Conservation (phyloP, 2,797 vertebrate genomes). For the Australoheros facetus region DNA sequence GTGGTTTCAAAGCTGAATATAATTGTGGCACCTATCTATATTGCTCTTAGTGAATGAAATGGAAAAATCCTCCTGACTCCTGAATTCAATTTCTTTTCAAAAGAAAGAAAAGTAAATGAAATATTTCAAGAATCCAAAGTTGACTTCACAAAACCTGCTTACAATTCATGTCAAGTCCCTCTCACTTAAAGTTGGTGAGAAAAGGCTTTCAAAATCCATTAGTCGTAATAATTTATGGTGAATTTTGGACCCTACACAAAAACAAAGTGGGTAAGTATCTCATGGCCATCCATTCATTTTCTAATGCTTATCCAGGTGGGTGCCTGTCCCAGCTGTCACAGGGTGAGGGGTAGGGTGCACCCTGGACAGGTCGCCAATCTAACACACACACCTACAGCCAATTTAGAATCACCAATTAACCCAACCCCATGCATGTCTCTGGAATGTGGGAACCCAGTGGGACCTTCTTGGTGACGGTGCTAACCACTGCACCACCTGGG, state of each 20-base stretch:
- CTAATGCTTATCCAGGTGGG: too few relatives aligned
- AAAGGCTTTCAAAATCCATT: background rate
- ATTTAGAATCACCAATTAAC: background rate
- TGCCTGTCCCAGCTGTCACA: background rate
- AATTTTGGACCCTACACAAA: background rate
- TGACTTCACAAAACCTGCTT: background rate
- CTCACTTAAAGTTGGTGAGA: background rate
- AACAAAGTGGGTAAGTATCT: background rate
- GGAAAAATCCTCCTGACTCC: background rate
- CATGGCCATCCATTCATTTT: too few relatives aligned
- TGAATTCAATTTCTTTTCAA: background rate
- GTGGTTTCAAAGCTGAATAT: background rate
- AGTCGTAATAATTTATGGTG: background rate
- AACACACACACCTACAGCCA: too few relatives aligned
- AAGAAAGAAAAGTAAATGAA: background rate
- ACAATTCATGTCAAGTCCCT: background rate
- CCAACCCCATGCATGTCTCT: too few relatives aligned
- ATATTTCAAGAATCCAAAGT: background rate
- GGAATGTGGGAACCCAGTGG: too few relatives aligned
- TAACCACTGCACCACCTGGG: too few relatives aligned
- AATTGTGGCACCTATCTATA: background rate
- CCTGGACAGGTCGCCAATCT: too few relatives aligned
- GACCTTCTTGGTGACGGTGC: too few relatives aligned
- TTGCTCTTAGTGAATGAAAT: background rate
- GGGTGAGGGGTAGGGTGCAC: background rate